Evolutionary conservation across 64 coral and sea anemone species (phyloP).

Genomic region (Montipora cactus): DNA sequence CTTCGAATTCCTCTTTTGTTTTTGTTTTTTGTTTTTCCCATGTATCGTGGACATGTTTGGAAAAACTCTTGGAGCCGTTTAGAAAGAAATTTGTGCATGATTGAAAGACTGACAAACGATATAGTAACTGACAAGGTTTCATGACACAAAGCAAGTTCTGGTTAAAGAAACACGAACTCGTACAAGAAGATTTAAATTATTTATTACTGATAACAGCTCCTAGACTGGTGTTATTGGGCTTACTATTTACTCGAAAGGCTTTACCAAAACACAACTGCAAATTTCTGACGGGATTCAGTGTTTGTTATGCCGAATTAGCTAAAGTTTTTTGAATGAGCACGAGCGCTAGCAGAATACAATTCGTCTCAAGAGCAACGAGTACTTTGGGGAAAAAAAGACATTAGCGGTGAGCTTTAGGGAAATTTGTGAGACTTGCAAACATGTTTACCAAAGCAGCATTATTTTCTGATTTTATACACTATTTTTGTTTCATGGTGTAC

Average conservation of each 20-base stretch:
- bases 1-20: no score
- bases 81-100: background rate
- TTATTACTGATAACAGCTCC: background rate
- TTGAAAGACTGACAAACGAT: background rate
- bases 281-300: background rate
- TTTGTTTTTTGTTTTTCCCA: background rate
- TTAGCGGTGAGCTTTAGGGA: no score
- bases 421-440: no score
- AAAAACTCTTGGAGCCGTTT: background rate
- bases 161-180: background rate
- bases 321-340: no score
- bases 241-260: background rate
- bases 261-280: background rate
- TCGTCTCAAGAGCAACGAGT: no score
- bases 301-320: no score
- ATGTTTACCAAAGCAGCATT: no score
- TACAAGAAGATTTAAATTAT: background rate
- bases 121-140: background rate
- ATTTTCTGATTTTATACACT: no score
- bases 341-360: no score
- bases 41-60: background rate
- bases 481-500: background rate
- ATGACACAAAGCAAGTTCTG: background rate
- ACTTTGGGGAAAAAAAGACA: no score
- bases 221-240: background rate